These are phyloP conservation scores for Erythrocercus mccallii DNA, from an alignment of 2,113 vertebrate genomes.

Conservation along the genomic window DNA sequence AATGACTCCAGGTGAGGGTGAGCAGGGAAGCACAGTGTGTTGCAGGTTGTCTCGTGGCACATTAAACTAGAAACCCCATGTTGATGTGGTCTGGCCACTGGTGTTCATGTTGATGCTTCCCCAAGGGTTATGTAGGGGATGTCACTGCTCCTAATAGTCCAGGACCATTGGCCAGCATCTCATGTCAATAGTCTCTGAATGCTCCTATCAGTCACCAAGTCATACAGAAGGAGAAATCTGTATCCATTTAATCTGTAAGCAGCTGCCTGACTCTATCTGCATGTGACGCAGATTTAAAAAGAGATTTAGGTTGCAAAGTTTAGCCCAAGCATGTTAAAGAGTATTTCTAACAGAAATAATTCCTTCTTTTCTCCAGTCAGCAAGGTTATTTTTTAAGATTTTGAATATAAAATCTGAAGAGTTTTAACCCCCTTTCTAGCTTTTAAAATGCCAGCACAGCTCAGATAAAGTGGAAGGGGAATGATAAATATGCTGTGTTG, in stretches of 20 bases:
- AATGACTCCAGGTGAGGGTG: background rate
- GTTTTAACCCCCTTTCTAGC: background rate
- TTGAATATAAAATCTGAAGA: background rate
- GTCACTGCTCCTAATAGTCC: background rate
- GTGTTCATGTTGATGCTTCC: background rate
- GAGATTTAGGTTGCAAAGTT: background rate
- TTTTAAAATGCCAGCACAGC: background rate
- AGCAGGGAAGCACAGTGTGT: fast-evolving
- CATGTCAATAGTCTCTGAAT: background rate
- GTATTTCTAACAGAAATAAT: background rate
- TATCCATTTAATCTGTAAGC: background rate
- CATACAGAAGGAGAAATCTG: background rate
- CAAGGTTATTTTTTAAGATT: background rate
- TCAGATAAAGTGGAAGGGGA: background rate
- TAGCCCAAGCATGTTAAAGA: background rate
- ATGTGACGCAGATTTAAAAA: background rate
- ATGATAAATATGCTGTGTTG: background rate
- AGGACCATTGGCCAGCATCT: background rate
- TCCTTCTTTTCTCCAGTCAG: background rate
- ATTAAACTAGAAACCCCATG: background rate
- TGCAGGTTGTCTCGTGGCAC: background rate
- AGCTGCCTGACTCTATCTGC: background rate
- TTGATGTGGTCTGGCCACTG: background rate
- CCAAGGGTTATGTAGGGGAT: background rate
- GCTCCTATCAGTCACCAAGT: background rate